Evolutionary conservation across 2,113 vertebrate genomes (phyloP).

Genomic region (Argyrosomus japonicus): DNA sequence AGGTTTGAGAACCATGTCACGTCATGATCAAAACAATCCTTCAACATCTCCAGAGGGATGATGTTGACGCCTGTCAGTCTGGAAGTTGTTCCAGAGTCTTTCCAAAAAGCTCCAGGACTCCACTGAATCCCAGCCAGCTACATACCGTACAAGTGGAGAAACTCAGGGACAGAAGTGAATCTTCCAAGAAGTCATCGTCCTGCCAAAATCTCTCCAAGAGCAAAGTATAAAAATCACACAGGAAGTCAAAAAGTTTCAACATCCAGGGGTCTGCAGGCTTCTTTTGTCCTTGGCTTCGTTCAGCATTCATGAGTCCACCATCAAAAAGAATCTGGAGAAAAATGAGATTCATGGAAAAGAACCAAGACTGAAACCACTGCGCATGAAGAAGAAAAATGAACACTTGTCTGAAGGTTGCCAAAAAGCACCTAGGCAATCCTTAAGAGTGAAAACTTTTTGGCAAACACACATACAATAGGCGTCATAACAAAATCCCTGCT

Average conservation of each 20-base stretch:
- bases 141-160: slow-evolving; percentile 37
- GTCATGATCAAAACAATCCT: slow-evolving; percentile 52
- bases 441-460: slow-evolving; percentile 38
- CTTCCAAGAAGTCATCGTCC: slow-evolving; percentile 43
- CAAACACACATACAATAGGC: slow-evolving; percentile 22
- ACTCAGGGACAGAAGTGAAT: slow-evolving; percentile 51
- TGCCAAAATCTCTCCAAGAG: slow-evolving; percentile 58
- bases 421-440: slow-evolving; percentile 26
- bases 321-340: slow-evolving; percentile 42
- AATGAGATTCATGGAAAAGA: slow-evolving; percentile 41
- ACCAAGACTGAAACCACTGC: slow-evolving; percentile 48
- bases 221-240: slow-evolving; percentile 42
- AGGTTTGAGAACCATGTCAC: slow-evolving; percentile 37
- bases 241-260: slow-evolving; percentile 46
- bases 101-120: slow-evolving; percentile 59
- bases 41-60: slow-evolving; percentile 44
- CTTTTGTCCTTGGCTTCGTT: slow-evolving; percentile 48
- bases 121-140: slow-evolving; percentile 58
- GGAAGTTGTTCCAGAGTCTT: slow-evolving; percentile 63
- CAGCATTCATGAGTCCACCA: slow-evolving; percentile 31
- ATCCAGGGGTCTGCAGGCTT: slow-evolving; percentile 9
- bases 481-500: slow-evolving; percentile 11
- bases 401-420: slow-evolving; percentile 27
- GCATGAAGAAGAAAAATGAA: slow-evolving; percentile 36
- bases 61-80: slow-evolving; percentile 74